These are phyloP conservation scores for Euleptes europaea DNA, from an alignment of 2,113 vertebrate genomes.

Conservation along the genomic window DNA sequence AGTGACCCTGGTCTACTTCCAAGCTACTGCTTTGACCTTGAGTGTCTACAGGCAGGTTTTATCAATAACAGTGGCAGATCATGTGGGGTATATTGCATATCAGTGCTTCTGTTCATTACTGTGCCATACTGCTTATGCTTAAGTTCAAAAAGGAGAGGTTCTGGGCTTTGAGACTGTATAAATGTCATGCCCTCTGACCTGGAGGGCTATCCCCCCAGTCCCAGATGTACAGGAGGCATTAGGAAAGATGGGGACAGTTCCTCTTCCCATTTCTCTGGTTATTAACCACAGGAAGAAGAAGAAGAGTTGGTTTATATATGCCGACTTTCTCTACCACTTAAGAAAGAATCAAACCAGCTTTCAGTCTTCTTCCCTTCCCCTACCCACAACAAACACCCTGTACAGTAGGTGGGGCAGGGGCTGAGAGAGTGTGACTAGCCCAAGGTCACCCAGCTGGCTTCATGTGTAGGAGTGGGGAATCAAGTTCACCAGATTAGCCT, in stretches of 20 bases:
- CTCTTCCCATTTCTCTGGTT: background rate
- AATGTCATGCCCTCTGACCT: slow-evolving; percentile 15
- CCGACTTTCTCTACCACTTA: too few relatives aligned
- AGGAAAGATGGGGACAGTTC: background rate
- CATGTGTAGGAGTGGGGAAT: too few relatives aligned
- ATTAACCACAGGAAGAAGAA: too few relatives aligned
- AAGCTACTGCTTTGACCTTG: slow-evolving; percentile 55
- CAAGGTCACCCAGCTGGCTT: too few relatives aligned
- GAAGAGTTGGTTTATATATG: too few relatives aligned
- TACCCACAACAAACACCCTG: too few relatives aligned
- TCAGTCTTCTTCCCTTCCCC: too few relatives aligned
- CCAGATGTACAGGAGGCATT: background rate
- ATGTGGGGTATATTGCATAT: slow-evolving; percentile 7
- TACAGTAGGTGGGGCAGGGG: too few relatives aligned
- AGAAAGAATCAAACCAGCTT: too few relatives aligned
- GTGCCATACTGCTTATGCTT: background rate
- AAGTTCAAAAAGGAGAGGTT: slow-evolving; percentile 39
- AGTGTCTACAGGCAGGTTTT: slow-evolving; percentile 48
- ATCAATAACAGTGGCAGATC: slow-evolving; percentile 22
- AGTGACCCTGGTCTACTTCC: slow-evolving; percentile 56
- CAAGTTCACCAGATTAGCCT: too few relatives aligned
- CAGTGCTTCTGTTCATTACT: background rate
- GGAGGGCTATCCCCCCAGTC: slow-evolving; percentile 6
- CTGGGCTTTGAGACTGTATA: background rate
- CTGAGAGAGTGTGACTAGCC: too few relatives aligned